These are phyloP conservation scores for Sebastiscus tertius DNA, from an alignment of 2,797 vertebrate genomes.

Conservation along the genomic window DNA sequence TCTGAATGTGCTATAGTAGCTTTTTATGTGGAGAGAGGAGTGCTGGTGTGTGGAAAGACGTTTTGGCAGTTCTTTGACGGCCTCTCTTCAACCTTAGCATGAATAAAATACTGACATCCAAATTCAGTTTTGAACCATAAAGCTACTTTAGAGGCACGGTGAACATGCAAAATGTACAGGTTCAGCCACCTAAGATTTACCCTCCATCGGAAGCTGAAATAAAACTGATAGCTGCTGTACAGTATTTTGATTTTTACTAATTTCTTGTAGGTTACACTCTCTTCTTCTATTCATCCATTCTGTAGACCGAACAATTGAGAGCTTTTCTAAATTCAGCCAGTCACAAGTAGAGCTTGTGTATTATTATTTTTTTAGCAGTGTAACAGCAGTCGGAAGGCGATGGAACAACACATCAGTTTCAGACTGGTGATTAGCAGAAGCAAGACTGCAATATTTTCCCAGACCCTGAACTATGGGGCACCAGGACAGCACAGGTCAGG, in stretches of 20 bases:
- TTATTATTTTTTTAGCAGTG: not conserved
- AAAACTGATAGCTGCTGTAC: not conserved
- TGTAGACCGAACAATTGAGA: not conserved
- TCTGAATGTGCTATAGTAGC: not conserved
- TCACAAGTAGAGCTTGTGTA: not conserved
- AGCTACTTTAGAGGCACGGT: not conserved
- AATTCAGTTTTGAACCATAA: constrained; percentile 11
- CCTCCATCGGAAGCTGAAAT: not conserved
- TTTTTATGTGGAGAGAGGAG: not conserved
- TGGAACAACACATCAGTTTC: not conserved
- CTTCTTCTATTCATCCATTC: not conserved
- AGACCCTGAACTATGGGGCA: not conserved
- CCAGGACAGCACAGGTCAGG: not conserved
- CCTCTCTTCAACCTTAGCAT: constrained; percentile 2
- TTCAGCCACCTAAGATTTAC: not conserved
- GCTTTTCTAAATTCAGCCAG: not conserved
- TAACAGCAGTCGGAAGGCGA: not conserved
- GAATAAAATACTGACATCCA: constrained; percentile 8
- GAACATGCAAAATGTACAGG: not conserved
- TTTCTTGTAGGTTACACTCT: not conserved
- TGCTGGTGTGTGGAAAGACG: not conserved
- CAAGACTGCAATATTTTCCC: not conserved
- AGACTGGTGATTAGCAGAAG: not conserved
- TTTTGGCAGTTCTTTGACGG: constrained; percentile 4
- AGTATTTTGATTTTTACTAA: not conserved